Evolutionary conservation across 2,888 invertebrate genomes (phyloP).

Genomic region (Aleiodes alternator): DNA sequence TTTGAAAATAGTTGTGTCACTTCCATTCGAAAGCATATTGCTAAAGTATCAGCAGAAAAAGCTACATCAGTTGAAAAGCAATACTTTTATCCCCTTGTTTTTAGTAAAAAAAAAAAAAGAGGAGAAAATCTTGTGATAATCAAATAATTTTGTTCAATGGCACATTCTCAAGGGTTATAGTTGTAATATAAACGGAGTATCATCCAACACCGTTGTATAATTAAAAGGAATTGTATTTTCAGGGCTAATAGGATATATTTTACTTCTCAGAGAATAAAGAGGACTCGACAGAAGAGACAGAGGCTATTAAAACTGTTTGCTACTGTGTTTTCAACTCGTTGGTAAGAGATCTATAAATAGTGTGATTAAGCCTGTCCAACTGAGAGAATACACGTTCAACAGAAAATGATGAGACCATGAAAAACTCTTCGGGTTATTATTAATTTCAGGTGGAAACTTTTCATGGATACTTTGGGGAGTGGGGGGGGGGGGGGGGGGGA

Average conservation of each 20-base stretch:
- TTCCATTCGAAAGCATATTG: too few species aligned
- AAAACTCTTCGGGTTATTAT: too few species aligned
- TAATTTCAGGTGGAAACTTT: too few species aligned
- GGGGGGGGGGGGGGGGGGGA: too few species aligned
- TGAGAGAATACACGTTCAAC: slow-evolving; percentile 25
- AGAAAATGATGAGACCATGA: too few species aligned
- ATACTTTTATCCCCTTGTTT: too few species aligned
- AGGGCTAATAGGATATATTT: slow-evolving; percentile 65
- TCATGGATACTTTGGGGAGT: too few species aligned
- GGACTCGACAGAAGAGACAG: slow-evolving; percentile 51
- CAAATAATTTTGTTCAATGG: background rate
- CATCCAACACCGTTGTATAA: too few species aligned
- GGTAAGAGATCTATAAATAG: slow-evolving; percentile 55
- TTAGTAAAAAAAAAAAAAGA: background rate
- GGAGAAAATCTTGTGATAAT: slow-evolving; percentile 11
- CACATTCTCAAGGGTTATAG: slow-evolving; percentile 19
- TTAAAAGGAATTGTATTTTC: too few species aligned
- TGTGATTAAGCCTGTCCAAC: slow-evolving; percentile 51
- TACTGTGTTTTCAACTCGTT: slow-evolving; percentile 21
- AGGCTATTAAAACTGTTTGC: slow-evolving; percentile 51
- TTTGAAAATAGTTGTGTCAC: too few species aligned
- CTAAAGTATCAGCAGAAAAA: too few species aligned
- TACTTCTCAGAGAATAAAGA: slow-evolving; percentile 48
- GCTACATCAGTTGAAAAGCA: too few species aligned
- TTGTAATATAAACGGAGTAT: background rate